phyloP scores from a whole-genome alignment of 2,113 vertebrate species.

The Holacanthus passer region DNA sequence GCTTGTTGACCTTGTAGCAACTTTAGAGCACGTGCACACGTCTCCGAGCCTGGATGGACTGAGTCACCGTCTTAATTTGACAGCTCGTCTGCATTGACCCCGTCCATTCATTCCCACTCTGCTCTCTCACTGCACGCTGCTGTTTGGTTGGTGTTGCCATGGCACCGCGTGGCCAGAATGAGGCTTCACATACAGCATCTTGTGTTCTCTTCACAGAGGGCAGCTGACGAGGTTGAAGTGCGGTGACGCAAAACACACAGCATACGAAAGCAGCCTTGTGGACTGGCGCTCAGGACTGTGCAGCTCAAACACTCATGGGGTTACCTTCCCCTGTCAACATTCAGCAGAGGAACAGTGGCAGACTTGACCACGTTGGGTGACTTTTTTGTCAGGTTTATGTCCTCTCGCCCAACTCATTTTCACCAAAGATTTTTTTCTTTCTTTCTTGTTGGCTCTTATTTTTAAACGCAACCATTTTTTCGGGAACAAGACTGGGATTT shows the following conservation, averaged over 20 bases:
- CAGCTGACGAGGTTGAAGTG: slow-evolving; percentile 81
- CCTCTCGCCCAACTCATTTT: not conserved
- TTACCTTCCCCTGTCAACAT: slow-evolving; percentile 30
- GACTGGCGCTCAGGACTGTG: slow-evolving; percentile 80
- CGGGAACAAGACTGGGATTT: slow-evolving; percentile 74
- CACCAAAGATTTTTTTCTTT: slow-evolving; percentile 8
- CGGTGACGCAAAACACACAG: slow-evolving; percentile 77
- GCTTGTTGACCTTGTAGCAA: slow-evolving; percentile 33
- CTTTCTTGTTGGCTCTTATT: slow-evolving; percentile 32
- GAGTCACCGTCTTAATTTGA: slow-evolving; percentile 59
- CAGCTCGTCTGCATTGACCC: slow-evolving; percentile 47
- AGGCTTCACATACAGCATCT: slow-evolving; percentile 91
- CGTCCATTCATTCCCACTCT: slow-evolving; percentile 36
- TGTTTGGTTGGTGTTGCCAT: slow-evolving; percentile 84
- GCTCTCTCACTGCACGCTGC: slow-evolving; percentile 65
- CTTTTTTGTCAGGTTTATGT: slow-evolving; percentile 9
- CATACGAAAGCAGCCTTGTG: slow-evolving; percentile 62
- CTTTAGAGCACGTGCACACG: slow-evolving; percentile 19
- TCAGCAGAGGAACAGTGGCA: slow-evolving; percentile 44
- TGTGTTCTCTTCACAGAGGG: slow-evolving; percentile 96
- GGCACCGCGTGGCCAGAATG: slow-evolving; percentile 80
- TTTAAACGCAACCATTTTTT: slow-evolving; percentile 75
- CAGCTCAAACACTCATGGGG: slow-evolving; percentile 56
- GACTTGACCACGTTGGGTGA: slow-evolving; percentile 4
- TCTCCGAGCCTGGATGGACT: slow-evolving; percentile 40